Conservation (phyloP, 2,797 vertebrate species). For the Emydoidea blandingii region DNA sequence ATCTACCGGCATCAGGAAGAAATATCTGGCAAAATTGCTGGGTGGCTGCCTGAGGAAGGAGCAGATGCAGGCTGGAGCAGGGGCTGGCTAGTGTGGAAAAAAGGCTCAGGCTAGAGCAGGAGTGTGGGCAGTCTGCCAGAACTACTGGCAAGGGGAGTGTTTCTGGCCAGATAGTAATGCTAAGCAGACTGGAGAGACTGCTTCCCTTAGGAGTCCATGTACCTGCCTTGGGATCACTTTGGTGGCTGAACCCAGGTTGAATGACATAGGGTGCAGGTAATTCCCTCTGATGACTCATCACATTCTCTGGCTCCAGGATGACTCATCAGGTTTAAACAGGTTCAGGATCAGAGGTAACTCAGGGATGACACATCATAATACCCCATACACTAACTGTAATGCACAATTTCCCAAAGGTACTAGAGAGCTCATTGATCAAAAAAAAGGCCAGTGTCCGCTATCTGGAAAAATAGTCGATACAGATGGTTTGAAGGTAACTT, state of each 20-base stretch:
- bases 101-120: background rate
- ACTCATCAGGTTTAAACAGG: background rate
- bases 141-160: background rate
- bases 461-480: background rate
- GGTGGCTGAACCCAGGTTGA: background rate
- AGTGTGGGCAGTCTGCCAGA: background rate
- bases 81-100: background rate
- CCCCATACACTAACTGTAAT: background rate
- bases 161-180: background rate
- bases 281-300: background rate
- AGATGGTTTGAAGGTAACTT: background rate
- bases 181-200: background rate
- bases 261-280: background rate
- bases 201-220: background rate
- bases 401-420: background rate
- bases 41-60: background rate
- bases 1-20: background rate
- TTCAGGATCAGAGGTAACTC: background rate
- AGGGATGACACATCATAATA: background rate
- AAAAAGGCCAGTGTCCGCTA: background rate
- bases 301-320: background rate
- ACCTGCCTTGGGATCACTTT: background rate
- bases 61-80: background rate
- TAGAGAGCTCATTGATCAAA: background rate
- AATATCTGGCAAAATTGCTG: background rate